Evolutionary conservation across 2,113 vertebrate genomes (phyloP).

Genomic region (Ctenodactylus gundi): DNA sequence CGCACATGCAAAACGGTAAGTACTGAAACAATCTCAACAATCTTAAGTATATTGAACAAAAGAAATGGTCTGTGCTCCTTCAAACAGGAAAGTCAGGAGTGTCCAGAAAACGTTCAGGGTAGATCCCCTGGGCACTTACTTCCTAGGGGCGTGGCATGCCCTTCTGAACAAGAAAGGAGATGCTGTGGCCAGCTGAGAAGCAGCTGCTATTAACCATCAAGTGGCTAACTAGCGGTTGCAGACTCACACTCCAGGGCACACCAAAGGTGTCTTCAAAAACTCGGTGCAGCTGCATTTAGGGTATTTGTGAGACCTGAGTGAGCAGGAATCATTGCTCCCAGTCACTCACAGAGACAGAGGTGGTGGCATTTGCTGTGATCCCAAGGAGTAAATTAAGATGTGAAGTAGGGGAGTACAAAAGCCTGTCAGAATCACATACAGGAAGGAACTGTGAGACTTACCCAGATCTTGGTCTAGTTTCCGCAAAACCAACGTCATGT

Average conservation of each 20-base stretch:
- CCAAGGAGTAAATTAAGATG: not conserved
- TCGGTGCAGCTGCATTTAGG: not conserved
- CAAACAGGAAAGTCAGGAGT: not conserved
- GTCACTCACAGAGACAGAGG: not conserved
- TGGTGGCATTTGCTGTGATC: not conserved
- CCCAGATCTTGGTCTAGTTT: not conserved
- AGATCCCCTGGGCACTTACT: not conserved
- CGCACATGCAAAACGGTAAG: not conserved
- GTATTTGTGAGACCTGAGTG: not conserved
- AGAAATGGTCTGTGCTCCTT: not conserved
- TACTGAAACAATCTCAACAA: not conserved
- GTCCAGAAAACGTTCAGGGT: not conserved
- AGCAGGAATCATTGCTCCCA: not conserved
- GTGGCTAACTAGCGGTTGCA: not conserved
- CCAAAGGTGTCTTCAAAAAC: not conserved
- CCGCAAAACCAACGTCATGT: not conserved
- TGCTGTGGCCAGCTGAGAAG: not conserved
- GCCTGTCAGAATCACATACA: not conserved
- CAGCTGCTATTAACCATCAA: not conserved
- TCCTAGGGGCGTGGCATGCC: not conserved
- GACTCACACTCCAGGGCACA: not conserved
- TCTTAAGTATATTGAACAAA: not conserved
- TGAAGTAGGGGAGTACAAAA: not conserved
- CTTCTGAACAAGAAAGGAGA: not conserved
- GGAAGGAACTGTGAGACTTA: not conserved